Evolutionary conservation across 2,113 vertebrate species (phyloP).

Genomic region (Chrysochloris asiatica): DNA sequence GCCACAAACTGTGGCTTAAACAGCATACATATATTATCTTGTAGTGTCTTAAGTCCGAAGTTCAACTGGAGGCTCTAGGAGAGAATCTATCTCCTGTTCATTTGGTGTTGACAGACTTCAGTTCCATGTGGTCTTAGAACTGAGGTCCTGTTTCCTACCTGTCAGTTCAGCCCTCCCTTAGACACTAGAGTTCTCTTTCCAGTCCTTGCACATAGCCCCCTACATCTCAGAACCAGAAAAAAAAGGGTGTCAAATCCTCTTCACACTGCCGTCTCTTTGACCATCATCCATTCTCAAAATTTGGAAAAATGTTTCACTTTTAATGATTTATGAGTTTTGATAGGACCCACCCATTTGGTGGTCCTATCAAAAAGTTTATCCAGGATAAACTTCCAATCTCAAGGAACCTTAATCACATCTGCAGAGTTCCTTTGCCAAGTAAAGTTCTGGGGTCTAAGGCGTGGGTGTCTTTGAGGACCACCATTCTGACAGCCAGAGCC

Average conservation of each 20-base stretch:
- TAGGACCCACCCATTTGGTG: background rate
- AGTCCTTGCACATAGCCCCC: background rate
- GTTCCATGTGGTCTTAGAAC: background rate
- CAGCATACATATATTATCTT: background rate
- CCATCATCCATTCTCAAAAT: background rate
- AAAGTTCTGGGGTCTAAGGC: background rate
- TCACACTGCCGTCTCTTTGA: background rate
- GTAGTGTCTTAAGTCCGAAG: background rate
- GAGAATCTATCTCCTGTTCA: background rate
- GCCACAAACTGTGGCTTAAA: background rate
- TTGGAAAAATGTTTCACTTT: background rate
- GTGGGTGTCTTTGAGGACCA: background rate
- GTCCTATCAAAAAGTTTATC: too few relatives aligned
- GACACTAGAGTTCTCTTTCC: background rate
- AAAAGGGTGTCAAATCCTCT: background rate
- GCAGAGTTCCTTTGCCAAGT: background rate
- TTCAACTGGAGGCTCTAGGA: accelerated
- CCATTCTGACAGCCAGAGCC: background rate
- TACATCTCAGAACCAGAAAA: background rate
- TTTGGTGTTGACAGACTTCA: background rate
- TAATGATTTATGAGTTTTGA: background rate
- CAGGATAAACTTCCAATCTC: background rate
- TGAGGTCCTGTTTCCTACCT: background rate
- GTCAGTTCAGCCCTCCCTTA: background rate
- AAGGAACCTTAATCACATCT: background rate